These are phyloP conservation scores for Thripadectes ignobilis DNA, from an alignment of 2,797 vertebrate species.

Conservation along the genomic window DNA sequence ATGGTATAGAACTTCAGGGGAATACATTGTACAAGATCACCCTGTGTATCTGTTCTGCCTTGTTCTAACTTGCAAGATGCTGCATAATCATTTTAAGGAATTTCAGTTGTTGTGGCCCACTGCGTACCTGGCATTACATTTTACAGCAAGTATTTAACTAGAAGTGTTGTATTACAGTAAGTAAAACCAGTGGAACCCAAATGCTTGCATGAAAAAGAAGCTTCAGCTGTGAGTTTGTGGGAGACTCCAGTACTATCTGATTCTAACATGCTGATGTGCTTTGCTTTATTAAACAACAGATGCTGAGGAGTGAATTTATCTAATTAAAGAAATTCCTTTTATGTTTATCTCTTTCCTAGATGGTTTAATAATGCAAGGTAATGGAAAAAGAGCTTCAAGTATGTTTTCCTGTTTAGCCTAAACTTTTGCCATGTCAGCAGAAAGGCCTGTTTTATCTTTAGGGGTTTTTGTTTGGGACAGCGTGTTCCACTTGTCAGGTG, in stretches of 20 bases:
- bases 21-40: background rate
- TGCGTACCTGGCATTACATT: constrained; percentile 5
- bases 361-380: constrained; percentile 52
- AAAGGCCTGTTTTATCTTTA: constrained; percentile 40
- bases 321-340: constrained; percentile 68
- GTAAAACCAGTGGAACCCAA: constrained; percentile 21
- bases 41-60: background rate
- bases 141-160: background rate
- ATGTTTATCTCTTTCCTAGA: constrained; percentile 65
- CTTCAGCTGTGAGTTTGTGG: constrained; percentile 36
- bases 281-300: constrained; percentile 41
- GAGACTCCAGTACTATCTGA: constrained; percentile 42
- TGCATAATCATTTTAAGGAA: constrained; percentile 30
- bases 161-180: constrained; percentile 12
- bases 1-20: background rate
- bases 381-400: constrained; percentile 53
- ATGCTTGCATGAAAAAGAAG: background rate
- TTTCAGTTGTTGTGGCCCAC: constrained; percentile 27
- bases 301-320: constrained; percentile 50
- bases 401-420: constrained; percentile 53
- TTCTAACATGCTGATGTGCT: constrained; percentile 48
- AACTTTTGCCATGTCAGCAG: constrained; percentile 51
- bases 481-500: background rate
- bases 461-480: constrained; percentile 21
- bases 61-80: constrained; percentile 33